Conservation (phyloP, 1,140 invertebrate species). For the Himalopsyche phryganea region DNA sequence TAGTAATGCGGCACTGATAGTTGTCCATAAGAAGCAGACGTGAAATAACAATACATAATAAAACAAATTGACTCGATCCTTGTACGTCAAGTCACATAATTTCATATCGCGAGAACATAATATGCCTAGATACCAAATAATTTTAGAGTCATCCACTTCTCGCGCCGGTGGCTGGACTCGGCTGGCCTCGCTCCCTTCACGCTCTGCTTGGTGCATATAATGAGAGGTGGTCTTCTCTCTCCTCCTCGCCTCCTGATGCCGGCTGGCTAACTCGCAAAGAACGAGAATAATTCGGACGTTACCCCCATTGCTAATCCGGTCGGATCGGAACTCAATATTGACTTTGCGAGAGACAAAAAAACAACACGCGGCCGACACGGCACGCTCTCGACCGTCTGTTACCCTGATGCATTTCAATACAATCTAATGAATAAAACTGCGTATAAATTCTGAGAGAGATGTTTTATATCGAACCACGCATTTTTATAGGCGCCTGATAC, state of each 20-base stretch:
- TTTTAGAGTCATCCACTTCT: slow-evolving; percentile 16
- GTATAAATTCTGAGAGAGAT: no score
- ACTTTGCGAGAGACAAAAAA: no score
- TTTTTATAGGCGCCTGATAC: no score
- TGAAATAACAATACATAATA: no score
- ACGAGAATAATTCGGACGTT: slow-evolving; percentile 11
- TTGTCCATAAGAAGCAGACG: no score
- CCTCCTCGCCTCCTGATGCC: not conserved
- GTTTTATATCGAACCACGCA: no score
- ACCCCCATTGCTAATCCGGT: slow-evolving; percentile 19
- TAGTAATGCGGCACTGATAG: no score
- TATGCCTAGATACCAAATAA: slow-evolving; percentile 7
- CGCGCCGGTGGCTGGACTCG: slow-evolving; percentile 9
- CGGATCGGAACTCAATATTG: slow-evolving; percentile 2
- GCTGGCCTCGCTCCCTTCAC: slow-evolving; percentile 13
- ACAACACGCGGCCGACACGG: no score
- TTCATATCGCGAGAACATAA: not conserved
- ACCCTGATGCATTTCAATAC: no score
- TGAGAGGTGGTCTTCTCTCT: slow-evolving; percentile 15
- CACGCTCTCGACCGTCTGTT: no score
- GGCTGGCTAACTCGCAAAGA: not conserved
- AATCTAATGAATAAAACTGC: no score
- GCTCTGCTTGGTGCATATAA: slow-evolving; percentile 29
- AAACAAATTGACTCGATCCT: no score
- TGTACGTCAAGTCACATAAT: not conserved